Base-by-base conservation (phyloP, 2,888 invertebrate species). In the Elaeidobius kamerunicus region DNA sequence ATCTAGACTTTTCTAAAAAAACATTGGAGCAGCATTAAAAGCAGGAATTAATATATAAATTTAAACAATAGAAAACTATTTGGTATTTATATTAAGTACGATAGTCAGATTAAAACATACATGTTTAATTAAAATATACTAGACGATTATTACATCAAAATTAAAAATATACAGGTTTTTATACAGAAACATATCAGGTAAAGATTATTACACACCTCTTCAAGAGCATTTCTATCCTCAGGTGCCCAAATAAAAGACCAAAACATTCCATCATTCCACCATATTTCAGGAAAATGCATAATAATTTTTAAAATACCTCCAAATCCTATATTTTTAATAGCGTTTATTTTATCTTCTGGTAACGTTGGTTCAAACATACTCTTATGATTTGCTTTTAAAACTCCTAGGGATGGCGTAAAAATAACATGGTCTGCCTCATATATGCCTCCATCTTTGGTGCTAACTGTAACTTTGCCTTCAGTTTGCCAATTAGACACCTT, bases 391-490 rank as follows among this genome's bases (percentile, higher is more conserved):
- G 58, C 58, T 56, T 66, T 66, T 19, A 66, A 44, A 1, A 66
- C 65, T 5, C 66, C 66, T 17, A 63, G 52, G 3, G 66, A 66
- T 9, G 66, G 61, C 0, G 86, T 86, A 2, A 84, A 73, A 16
- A 88, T 79, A 1, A 83, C 81, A 60, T 80, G 80, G 56, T 79
- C 78, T 0, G 83, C 82, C 16, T 61, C 65, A 55, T 75, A 80
- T 0, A 59, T 59, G 1, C 69, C 61, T 0, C 80, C 80, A 61
- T 81, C 79, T 16, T 66, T 67, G 52, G 76, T 76, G 0, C 60
- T 1, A 74, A 76, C 3, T 62, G 59, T 43, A 47, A 63, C 56
- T 18, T 38, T 52, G 9, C 39, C 23, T 20, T 38, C 42, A n/a
- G 32, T 32, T 27, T 54, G 38, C 57, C 59, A 61, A 15, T 53